Evolutionary conservation across 2,113 vertebrate genomes (phyloP).

Genomic region (Chaetorhynchus papuensis): DNA sequence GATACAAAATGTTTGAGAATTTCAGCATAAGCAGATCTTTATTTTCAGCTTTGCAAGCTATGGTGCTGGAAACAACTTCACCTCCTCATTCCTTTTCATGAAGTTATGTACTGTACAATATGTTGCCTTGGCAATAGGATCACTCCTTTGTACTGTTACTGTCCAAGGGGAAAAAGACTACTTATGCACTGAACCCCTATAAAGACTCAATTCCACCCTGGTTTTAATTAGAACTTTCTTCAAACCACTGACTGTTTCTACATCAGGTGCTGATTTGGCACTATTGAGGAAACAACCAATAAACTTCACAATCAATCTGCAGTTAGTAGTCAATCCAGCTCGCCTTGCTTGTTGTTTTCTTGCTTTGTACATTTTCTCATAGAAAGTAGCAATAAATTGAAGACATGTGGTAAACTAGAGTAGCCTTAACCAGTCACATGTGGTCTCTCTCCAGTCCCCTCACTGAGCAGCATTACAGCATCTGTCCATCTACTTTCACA

Average conservation of each 20-base stretch:
- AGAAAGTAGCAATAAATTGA: conserved; percentile 62
- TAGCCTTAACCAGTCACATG: conserved; percentile 26
- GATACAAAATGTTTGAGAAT: neutral
- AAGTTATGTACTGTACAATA: conserved; percentile 13
- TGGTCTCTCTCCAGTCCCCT: neutral
- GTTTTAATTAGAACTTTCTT: conserved; percentile 64
- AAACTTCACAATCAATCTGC: conserved; percentile 66
- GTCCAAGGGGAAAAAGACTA: conserved; percentile 1
- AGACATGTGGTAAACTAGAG: conserved; percentile 39
- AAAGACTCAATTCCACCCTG: conserved; percentile 31
- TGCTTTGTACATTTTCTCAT: conserved; percentile 56
- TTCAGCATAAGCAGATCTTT: neutral
- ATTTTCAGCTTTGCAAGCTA: conserved; percentile 21
- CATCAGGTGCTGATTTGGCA: conserved; percentile 60
- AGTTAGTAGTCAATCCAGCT: conserved; percentile 49
- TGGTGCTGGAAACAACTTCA: neutral
- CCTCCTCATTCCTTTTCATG: conserved; percentile 1
- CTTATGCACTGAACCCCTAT: neutral
- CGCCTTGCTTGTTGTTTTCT: conserved; percentile 29
- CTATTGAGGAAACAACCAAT: conserved; percentile 63
- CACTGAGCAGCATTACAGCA: neutral
- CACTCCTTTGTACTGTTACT: neutral
- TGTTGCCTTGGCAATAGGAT: conserved; percentile 24
- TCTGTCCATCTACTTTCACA: neutral
- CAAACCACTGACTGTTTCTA: conserved; percentile 10